Base-by-base conservation (phyloP, 2,797 vertebrate species). In the Perdix hodgsoniae region DNA sequence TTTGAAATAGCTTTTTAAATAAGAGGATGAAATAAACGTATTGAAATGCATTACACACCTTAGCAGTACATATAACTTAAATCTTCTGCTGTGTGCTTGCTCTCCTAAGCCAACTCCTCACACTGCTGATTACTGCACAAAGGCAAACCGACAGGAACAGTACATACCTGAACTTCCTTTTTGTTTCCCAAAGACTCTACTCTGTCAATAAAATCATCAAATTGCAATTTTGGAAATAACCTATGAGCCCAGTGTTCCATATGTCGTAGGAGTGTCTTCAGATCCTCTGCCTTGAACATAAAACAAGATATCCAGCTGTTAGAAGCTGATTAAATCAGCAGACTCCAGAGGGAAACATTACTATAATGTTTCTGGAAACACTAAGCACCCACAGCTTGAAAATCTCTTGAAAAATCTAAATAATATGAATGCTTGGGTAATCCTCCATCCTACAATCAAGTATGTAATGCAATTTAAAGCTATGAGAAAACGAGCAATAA, bases 241-340 rank as follows among this genome's bases (percentile, higher is more conserved):
- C 99, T 97, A 93, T 99, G 99, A 37, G 99, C 99, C 99, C 99
- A 99, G 97, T 99, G 99, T 96, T 99, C 99, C 99, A 99, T 99
- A 57, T 98, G 98, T 70, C 96, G 98, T 92, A 99, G 98, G 11
- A 99, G 97, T 6, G 97, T 97, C 92, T 97, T 98, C 93, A 99
- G 96, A 94, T 99, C 98, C 57, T 99, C 98, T 17, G 97, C 98
- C 99, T 99, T 91, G 47, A 88, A 83, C 27, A 90, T 17, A 83
- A 91, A 88, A 83, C 26, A 92, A 50, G 33, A 91, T 61, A 67
- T 6, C 8, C 78, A 83, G 52, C 66, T 90, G 11, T 59, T 22
- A 22, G 88, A 67, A 86, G 37, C 3, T 66, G 29, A 74, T 35
- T 37, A 65, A 59, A 75, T 40, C 44, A 77, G 83, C 24, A 88